Percentiles rank a stretch among this genome's conserved stretches.
phyloP scores from a whole-genome alignment of 2,888 invertebrate species.

The Rhagonycha fulva region DNA sequence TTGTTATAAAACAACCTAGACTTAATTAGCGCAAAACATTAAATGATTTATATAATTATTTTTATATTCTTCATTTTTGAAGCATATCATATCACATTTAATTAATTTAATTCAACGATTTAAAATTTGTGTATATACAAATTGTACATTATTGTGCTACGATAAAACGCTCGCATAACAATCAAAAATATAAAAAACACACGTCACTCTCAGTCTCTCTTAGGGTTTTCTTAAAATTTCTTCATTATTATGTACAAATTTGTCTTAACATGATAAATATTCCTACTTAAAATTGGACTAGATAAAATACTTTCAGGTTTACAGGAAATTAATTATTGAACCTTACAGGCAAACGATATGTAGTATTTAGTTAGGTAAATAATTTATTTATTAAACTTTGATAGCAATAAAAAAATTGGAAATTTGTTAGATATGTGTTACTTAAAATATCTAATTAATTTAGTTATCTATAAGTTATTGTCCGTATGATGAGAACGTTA shows the following conservation, averaged over 20 bases:
- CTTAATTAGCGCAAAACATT: constrained; percentile 18
- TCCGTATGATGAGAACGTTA: constrained; percentile 18
- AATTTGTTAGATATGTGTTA: constrained; percentile 20
- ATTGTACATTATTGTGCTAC: constrained; percentile 42
- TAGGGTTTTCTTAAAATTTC: constrained; percentile 4
- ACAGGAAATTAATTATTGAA: constrained; percentile 6
- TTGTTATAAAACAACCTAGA: constrained; percentile 4
- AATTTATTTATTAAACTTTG: constrained; percentile 7
- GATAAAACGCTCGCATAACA: constrained; percentile 22
- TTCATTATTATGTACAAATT: constrained; percentile 1
- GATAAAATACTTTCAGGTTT: constrained; percentile 21
- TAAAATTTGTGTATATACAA: constrained; percentile 50
- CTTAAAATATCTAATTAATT: constrained; percentile 18
- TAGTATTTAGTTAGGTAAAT: neutral
- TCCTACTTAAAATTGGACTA: constrained; percentile 28
- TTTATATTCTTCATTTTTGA: constrained; percentile 34
- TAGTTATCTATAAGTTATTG: constrained; percentile 19
- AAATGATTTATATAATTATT: constrained; percentile 24
- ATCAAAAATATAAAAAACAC: constrained; percentile 17
- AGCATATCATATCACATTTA: constrained; percentile 50
- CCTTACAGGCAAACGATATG: neutral
- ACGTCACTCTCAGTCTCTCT: constrained; percentile 17
- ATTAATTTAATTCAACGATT: constrained; percentile 44
- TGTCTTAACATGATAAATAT: constrained; percentile 12
- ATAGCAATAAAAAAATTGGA: constrained; percentile 2